Base-by-base conservation (phyloP, 2,113 vertebrate species). In the Colius striatus region DNA sequence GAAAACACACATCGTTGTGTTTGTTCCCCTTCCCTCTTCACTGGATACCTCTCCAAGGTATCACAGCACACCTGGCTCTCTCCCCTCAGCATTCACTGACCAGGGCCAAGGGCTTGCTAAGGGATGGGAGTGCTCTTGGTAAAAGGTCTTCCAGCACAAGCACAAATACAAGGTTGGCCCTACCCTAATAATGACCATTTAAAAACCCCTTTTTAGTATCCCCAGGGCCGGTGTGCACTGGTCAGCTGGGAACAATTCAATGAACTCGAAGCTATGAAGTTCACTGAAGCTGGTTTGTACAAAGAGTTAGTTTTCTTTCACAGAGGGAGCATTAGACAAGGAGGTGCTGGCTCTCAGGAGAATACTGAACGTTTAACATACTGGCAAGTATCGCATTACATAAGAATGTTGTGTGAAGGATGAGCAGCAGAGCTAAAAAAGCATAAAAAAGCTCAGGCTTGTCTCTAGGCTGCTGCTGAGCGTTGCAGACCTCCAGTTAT, bases 321-420 rank as follows among this genome's bases (percentile, higher is more conserved):
- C 13, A 43, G 78, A 88, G 48, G 87, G 60, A 93, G 82, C 54
- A 60, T 84, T 60, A 91, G 71, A 87, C 92, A 94, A 58, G 38
- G 55, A 41, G 32, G 78, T 94, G 61, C 80, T 70, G 73, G 71
- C 92, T 97, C 61, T 50, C 61, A 75, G 78, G 72, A 88, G 89
- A 76, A 93, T 93, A 91, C 91, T 84, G 87, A 96, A 95, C 48
- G n/a, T 94, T 97, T 96, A 94, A 95, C 79, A 94, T 72, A 96
- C 95, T 95, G 87, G 58, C 34, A 75, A 86, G 88, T 84, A 73
- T 93, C 95, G 95, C 75, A 43, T 84, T 92, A 87, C 63, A 96
- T 89, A 87, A 74, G 94, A 91, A 82, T 16, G 27, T 65, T 86
- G 48, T 6, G 22, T 75, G 79, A 73, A 87, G 72, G 75, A 95